Base-by-base conservation (phyloP, 92 coral and sea anemone species). In the Bergia puertoricense region DNA sequence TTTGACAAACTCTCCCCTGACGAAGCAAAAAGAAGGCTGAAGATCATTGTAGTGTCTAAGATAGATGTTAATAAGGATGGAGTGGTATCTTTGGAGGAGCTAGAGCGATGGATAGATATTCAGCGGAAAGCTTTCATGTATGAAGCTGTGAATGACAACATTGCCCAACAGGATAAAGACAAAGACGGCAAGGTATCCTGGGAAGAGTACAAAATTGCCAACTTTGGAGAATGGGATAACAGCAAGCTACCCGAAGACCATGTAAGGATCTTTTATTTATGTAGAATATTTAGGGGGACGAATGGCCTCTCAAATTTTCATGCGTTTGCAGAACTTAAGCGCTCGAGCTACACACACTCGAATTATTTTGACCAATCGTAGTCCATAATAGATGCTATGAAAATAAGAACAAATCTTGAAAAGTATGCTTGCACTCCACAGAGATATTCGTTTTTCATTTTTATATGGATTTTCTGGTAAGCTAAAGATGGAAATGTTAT, bases 81-180 rank as follows among this genome's bases (percentile, higher is more conserved):
- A n/a, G 77, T 80, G 41, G 96, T 97, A 4, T 92, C 98, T 16
- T 45, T 89, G 36, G 93, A 89, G 9, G 99, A 97, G 84, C 94
- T 97, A 39, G 94, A 94, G 73, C 88, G 92, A 38, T 97, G 99
- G 99, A 95, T 97, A 42, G 98, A 97, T 13, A 94, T 92, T 77
- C 99, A 97, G 86, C 92, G 98, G 14, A 97, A 95, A 59, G 94
- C 93, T 3, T 97, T 97, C 66, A 97, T 97, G 99, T 97, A 95
- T 48, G 99, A 97, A 76, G 98, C 95, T 2, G 93, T 97, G 15
- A 96, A 92, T 43, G 92, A 94, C 65, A 93, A 93, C 41, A 97
- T 97, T 44, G 83, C 89, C 18, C 80, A 79, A 20, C 96, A 97
- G 69, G 99, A 97, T 88, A 89, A 88, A 74, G 93, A 97, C 90